Base-by-base conservation (phyloP, 2,888 invertebrate species). In the Melinaea marsaeus region DNA sequence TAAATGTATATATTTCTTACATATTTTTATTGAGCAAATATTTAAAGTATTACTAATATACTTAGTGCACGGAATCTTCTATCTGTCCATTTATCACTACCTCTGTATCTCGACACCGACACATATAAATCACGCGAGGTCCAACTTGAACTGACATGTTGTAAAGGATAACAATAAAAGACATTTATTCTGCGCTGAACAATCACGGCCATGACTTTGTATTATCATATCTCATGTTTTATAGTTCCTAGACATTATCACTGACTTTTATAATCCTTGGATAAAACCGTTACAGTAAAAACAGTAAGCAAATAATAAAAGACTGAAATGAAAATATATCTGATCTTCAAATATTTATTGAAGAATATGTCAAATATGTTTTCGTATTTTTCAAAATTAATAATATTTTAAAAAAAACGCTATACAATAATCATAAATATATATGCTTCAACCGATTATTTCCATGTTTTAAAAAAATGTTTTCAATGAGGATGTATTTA, bases 301-400 rank as follows among this genome's bases (percentile, higher is more conserved):
- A 22, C 32, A 35, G 11, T 2, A 22, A 9, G 22, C 13, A 34
- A 35, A 42, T 7, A 9, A 55, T 4, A 13, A 9, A 42, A 2
- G 66, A 63, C 66, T 56, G 37, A 59, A 71, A 81, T 71, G 84
- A 85, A 83, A 72, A 69, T 70, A 48, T 3, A 47, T 57, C 46
- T 70, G 73, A 79, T 78, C 86, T 86, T 86, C 81, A 85, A 80
- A 85, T 88, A 80, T 90, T 89, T 90, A 90, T 81, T 90, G 88
- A 89, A 90, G 89, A 89, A 88, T 86, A 83, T 85, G 83, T 84
- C 84, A 87, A 88, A 88, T 86, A 84, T 82, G 79, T 83, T 81
- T 80, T 81, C 77, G 81, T 85, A 87, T 85, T 81, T 84, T 89
- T 88, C 85, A 81, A 84, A 87, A 85, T 85, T 89, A 88, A 77